Percentiles rank a stretch among this genome's conserved stretches.
Conservation (phyloP, 2,888 invertebrate genomes). For the Parelbella ahira region DNA sequence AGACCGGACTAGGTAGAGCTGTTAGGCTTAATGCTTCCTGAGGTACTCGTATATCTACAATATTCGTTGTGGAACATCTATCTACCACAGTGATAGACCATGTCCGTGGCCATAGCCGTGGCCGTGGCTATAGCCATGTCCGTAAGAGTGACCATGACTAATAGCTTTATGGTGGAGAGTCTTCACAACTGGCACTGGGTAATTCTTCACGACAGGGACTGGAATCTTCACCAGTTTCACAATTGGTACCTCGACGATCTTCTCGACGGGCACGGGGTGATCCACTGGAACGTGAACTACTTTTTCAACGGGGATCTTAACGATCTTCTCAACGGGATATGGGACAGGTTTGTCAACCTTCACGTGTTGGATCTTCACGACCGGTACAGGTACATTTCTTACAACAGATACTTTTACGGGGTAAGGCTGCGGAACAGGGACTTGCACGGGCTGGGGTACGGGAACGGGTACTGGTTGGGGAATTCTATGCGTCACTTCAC, state of each 20-base stretch:
- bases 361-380: slow-evolving; percentile 78
- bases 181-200: slow-evolving; percentile 66
- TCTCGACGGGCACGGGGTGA: slow-evolving; percentile 77
- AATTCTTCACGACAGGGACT: slow-evolving; percentile 62
- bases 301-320: slow-evolving; percentile 79
- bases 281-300: slow-evolving; percentile 78
- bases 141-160: slow-evolving; percentile 43
- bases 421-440: slow-evolving; percentile 81
- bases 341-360: slow-evolving; percentile 81
- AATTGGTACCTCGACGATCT: slow-evolving; percentile 74
- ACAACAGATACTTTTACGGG: slow-evolving; percentile 78
- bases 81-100: slow-evolving; percentile 39
- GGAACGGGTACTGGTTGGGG: slow-evolving; percentile 79
- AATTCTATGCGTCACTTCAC: slow-evolving; percentile 75
- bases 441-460: slow-evolving; percentile 73
- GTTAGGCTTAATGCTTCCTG: slow-evolving; percentile 35
- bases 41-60: slow-evolving; percentile 30
- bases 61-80: slow-evolving; percentile 18
- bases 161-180: slow-evolving; percentile 67
- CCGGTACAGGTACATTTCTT: slow-evolving; percentile 77
- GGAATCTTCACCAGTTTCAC: slow-evolving; percentile 74
- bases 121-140: slow-evolving; percentile 36
- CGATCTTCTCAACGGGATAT: slow-evolving; percentile 81
- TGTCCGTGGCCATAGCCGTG: slow-evolving; percentile 34
- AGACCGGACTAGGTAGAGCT: slow-evolving; percentile 53